These are phyloP conservation scores for Peromyscus eremicus DNA, from an alignment of 2,797 vertebrate species.

Conservation along the genomic window DNA sequence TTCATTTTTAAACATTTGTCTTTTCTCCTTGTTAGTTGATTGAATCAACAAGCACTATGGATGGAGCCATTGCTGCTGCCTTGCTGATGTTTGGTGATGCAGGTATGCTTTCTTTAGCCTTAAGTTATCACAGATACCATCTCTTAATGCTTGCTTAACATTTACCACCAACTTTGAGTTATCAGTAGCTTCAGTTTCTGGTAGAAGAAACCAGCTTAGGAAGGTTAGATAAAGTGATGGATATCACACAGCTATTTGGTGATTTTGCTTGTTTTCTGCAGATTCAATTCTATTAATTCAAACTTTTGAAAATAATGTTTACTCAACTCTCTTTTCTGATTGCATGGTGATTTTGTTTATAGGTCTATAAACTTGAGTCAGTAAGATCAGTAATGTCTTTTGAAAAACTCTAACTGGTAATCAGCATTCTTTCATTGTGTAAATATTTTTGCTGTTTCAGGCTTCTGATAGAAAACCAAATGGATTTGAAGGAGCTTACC, in stretches of 20 bases:
- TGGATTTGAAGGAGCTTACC: constrained; percentile 14
- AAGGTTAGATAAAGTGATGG: constrained; percentile 35
- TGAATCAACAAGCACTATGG: constrained; percentile 91
- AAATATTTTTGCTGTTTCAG: constrained; percentile 56
- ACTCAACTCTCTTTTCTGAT: constrained; percentile 36
- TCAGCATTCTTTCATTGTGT: constrained; percentile 65
- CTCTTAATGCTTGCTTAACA: not conserved
- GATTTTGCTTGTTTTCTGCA: constrained; percentile 48
- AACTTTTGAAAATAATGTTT: constrained; percentile 30
- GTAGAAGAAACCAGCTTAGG: constrained; percentile 2
- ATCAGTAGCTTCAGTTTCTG: constrained; percentile 4
- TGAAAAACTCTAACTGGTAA: constrained; percentile 52
- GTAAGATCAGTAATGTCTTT: constrained; percentile 49
- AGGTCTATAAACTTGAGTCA: constrained; percentile 54
- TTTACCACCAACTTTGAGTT: not conserved
- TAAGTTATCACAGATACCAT: not conserved
- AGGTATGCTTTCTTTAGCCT: constrained; percentile 85
- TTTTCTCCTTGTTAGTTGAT: constrained; percentile 88
- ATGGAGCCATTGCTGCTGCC: constrained; percentile 92
- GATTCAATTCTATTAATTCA: constrained; percentile 30
- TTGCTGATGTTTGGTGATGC: constrained; percentile 89
- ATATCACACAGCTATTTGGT: constrained; percentile 30
- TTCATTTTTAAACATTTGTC: constrained; percentile 60
- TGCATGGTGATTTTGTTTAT: constrained; percentile 64
- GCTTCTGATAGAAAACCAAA: constrained; percentile 41